Conservation (phyloP, 2,888 invertebrate genomes). For the Nymphalis polychloros region DNA sequence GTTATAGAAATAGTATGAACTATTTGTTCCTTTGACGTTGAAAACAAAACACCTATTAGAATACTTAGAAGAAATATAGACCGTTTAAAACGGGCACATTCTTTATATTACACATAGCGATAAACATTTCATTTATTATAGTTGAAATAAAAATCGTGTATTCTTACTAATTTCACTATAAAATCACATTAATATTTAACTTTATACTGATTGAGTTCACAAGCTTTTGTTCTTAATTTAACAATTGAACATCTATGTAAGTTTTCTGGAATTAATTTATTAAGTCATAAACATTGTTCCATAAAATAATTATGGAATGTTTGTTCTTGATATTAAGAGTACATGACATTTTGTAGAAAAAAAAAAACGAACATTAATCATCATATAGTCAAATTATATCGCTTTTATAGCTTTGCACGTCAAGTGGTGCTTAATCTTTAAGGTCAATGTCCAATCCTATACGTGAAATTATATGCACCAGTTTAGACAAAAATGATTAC, state of each 20-base stretch:
- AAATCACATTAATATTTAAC: too few species aligned
- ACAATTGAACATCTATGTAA: too few species aligned
- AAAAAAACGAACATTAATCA: too few species aligned
- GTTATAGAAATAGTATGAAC: slow-evolving; percentile 32
- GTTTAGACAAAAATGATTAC: slow-evolving; percentile 58
- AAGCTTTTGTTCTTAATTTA: too few species aligned
- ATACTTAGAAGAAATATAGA: slow-evolving; percentile 46
- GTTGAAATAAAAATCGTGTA: too few species aligned
- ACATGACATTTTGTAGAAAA: too few species aligned
- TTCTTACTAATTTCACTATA: too few species aligned
- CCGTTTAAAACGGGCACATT: slow-evolving; percentile 52
- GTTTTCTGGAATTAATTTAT: too few species aligned
- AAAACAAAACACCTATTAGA: slow-evolving; percentile 56
- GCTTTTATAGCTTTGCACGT: slow-evolving; percentile 20
- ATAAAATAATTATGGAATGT: too few species aligned
- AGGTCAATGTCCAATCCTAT: slow-evolving; percentile 63
- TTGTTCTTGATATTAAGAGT: too few species aligned
- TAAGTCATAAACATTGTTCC: too few species aligned
- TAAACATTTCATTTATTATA: neutral
- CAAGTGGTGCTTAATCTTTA: slow-evolving; percentile 19
- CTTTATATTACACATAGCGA: slow-evolving; percentile 18
- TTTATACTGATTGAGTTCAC: too few species aligned
- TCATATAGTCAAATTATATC: neutral
- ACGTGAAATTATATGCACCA: slow-evolving; percentile 69
- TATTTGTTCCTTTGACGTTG: slow-evolving; percentile 29